These are phyloP conservation scores for Enteromius fasciolatus DNA, from an alignment of 2,797 vertebrate genomes.

Conservation along the genomic window DNA sequence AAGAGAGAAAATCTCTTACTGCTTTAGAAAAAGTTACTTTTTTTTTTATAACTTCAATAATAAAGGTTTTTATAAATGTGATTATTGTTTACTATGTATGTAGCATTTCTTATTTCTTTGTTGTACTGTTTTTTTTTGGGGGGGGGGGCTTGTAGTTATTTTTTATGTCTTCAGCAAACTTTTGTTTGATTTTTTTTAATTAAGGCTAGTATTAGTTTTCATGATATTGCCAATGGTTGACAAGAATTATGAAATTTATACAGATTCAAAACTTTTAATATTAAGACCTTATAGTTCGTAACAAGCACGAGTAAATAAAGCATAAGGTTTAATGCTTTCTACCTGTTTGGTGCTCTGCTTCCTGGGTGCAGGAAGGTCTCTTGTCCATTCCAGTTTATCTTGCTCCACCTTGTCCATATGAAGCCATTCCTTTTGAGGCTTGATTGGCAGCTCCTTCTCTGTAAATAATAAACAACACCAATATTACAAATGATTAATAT, in stretches of 20 bases:
- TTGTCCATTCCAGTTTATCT: constrained; percentile 96
- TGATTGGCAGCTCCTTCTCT: constrained; percentile 83
- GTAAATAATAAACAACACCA: constrained; percentile 27
- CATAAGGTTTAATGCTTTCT: background rate
- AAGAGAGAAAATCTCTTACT: background rate
- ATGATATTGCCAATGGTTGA: background rate
- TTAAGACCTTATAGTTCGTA: background rate
- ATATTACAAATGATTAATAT: background rate
- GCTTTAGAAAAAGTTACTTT: too few relatives aligned
- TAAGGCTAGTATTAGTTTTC: background rate
- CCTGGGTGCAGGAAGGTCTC: constrained; percentile 83
- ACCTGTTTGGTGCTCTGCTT: constrained; percentile 87
- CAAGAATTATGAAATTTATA: background rate
- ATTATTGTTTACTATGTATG: background rate
- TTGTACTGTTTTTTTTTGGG: background rate
- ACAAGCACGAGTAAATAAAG: background rate
- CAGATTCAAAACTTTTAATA: too few relatives aligned
- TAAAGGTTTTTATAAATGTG: background rate
- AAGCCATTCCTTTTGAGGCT: constrained; percentile 88
- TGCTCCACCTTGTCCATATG: constrained; percentile 94
- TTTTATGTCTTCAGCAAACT: background rate
- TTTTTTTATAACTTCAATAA: background rate
- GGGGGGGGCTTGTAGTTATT: background rate
- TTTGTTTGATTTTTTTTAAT: too few relatives aligned
- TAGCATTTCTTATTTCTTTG: background rate